phyloP scores from a whole-genome alignment of 2,888 invertebrate species.

The Chloroclysta siterata region DNA sequence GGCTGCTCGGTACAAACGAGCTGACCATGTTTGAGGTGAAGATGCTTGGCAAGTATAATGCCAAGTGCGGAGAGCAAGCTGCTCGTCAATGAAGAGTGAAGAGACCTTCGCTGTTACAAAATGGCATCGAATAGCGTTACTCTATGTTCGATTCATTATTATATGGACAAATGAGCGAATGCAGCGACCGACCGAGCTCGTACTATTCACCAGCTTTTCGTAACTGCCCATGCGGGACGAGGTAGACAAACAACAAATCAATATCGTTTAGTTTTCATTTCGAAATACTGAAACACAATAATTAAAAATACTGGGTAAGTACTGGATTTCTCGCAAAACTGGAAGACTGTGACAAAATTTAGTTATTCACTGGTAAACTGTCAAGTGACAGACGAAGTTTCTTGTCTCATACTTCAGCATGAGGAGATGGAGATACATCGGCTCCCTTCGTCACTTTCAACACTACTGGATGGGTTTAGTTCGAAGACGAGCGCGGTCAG shows the following conservation, averaged over 20 bases:
- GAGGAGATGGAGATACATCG: slow-evolving; percentile 17
- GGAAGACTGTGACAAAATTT: not conserved
- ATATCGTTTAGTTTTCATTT: not conserved
- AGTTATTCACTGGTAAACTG: not conserved
- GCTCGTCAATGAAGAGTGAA: slow-evolving; percentile 14
- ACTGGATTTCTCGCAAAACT: not conserved
- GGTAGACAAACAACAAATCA: not conserved
- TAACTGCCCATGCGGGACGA: not conserved
- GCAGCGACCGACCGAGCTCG: slow-evolving; percentile 38
- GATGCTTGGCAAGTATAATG: not conserved
- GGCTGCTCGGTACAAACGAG: not conserved
- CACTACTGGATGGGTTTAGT: not conserved
- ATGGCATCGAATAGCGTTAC: slow-evolving; percentile 61
- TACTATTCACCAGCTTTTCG: not conserved
- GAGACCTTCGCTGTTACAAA: slow-evolving; percentile 46
- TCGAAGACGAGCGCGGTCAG: slow-evolving; percentile 16
- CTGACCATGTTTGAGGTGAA: not conserved
- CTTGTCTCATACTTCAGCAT: slow-evolving; percentile 20
- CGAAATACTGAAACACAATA: too few species aligned
- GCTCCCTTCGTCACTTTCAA: not conserved
- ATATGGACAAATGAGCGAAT: slow-evolving; percentile 55
- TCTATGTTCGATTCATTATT: slow-evolving; percentile 53
- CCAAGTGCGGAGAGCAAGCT: not conserved
- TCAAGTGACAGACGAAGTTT: not conserved
- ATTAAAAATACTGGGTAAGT: too few species aligned